Percentiles rank a stretch among this genome's conserved stretches.
Evolutionary conservation across 2,888 invertebrate genomes (phyloP).

Genomic region (Ceraclea dissimilis): DNA sequence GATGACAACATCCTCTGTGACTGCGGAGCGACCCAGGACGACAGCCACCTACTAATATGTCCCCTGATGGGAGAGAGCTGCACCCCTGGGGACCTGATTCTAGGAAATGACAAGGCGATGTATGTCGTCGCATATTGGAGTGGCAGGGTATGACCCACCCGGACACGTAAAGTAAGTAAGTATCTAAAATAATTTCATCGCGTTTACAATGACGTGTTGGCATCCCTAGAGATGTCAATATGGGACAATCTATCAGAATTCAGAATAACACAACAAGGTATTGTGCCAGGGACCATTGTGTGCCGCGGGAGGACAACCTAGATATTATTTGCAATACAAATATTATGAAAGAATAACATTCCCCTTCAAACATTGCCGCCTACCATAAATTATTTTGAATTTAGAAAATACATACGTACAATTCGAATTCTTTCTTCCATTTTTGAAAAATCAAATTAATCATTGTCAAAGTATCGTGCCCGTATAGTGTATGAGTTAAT

Average conservation of each 20-base stretch:
- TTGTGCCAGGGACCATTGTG: not conserved
- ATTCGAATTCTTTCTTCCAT: not conserved
- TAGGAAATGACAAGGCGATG: too few relatives aligned
- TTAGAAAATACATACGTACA: not conserved
- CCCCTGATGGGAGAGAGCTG: too few relatives aligned
- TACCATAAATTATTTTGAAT: constrained; percentile 2
- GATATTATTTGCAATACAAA: constrained; percentile 22
- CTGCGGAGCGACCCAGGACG: too few relatives aligned
- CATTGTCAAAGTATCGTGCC: not conserved
- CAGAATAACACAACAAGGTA: not conserved
- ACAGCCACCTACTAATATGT: too few relatives aligned
- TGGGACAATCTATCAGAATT: not conserved
- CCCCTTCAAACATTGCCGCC: constrained; percentile 11
- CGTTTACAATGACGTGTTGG: not conserved
- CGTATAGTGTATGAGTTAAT: not conserved
- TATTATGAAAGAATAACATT: constrained; percentile 24
- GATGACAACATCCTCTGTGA: too few relatives aligned
- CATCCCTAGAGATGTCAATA: constrained; percentile 6
- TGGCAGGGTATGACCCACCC: too few relatives aligned
- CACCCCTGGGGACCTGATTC: too few relatives aligned
- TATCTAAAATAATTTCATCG: not conserved
- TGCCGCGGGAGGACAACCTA: not conserved
- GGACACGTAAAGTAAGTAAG: too few relatives aligned
- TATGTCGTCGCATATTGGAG: too few relatives aligned
- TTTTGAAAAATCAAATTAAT: not conserved